These are phyloP conservation scores for Acleris cristana DNA, from an alignment of 2,888 invertebrate genomes.

Conservation along the genomic window DNA sequence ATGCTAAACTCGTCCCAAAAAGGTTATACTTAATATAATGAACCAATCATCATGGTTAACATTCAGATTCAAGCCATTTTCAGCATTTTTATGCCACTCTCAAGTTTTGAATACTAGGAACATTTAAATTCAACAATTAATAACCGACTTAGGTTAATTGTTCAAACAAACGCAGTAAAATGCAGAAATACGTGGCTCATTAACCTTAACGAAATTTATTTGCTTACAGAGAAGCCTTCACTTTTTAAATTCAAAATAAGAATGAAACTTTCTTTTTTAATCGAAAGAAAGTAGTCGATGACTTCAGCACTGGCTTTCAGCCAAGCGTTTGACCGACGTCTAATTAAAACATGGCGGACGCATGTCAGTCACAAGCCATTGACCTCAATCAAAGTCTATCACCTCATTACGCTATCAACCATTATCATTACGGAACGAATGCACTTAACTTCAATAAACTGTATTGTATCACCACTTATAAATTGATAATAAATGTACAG, in stretches of 20 bases:
- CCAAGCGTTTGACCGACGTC: conserved; percentile 26
- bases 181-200: too few relatives aligned
- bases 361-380: conserved; percentile 25
- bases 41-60: too few relatives aligned
- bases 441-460: conserved; percentile 5
- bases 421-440: conserved; percentile 11
- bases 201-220: too few relatives aligned
- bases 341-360: conserved; percentile 21
- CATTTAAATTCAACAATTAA: too few relatives aligned
- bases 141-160: too few relatives aligned
- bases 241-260: background rate
- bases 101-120: too few relatives aligned
- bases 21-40: too few relatives aligned
- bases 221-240: too few relatives aligned
- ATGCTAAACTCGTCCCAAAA: too few relatives aligned
- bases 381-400: conserved; percentile 35
- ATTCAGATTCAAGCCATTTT: too few relatives aligned
- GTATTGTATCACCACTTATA: background rate
- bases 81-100: too few relatives aligned
- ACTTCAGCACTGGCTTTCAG: conserved; percentile 27
- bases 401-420: conserved; percentile 20
- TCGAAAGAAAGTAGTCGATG: conserved; percentile 24
- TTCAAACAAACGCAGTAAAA: too few relatives aligned
- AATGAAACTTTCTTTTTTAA: background rate
- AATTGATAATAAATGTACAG: conserved; percentile 1